A percentile compares a stretch with the other conserved stretches of the same genome.
These are phyloP conservation scores for Acrobasis consociella DNA, from an alignment of 2,888 invertebrate genomes.

Conservation along the genomic window DNA sequence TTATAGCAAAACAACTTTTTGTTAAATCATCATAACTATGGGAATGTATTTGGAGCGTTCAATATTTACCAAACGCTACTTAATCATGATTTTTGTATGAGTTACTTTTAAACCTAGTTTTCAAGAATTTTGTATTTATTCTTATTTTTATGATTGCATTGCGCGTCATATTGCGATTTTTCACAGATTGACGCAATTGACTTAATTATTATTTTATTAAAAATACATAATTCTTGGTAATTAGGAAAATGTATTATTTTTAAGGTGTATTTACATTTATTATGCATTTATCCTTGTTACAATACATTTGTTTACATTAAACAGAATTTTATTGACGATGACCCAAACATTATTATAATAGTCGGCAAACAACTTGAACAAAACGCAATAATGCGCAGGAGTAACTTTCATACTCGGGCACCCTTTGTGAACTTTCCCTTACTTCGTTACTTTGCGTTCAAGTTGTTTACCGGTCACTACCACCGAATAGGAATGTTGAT, in stretches of 20 bases:
- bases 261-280: slow-evolving; percentile 1
- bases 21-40: no score
- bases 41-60: no score
- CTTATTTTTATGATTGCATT: neutral
- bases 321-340: neutral
- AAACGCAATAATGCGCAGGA: no score
- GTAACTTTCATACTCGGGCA: no score
- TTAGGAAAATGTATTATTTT: neutral
- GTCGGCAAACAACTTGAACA: no score
- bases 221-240: slow-evolving; percentile 8
- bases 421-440: no score
- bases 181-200: neutral
- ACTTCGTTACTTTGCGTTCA: no score
- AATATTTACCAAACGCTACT: neutral
- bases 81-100: slow-evolving; percentile 17
- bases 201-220: neutral
- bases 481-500: no score
- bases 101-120: neutral
- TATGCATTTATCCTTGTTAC: slow-evolving; percentile 23
- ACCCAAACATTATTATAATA: neutral
- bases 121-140: neutral
- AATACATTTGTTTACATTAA: slow-evolving; percentile 24
- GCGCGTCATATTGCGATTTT: neutral
- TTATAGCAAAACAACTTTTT: no score
- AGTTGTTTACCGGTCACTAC: no score